Evolutionary conservation across 1,140 invertebrate genomes (phyloP), one percentile per base, ranked within the genome.

Genomic region (Heliconius hewitsoni): DNA sequence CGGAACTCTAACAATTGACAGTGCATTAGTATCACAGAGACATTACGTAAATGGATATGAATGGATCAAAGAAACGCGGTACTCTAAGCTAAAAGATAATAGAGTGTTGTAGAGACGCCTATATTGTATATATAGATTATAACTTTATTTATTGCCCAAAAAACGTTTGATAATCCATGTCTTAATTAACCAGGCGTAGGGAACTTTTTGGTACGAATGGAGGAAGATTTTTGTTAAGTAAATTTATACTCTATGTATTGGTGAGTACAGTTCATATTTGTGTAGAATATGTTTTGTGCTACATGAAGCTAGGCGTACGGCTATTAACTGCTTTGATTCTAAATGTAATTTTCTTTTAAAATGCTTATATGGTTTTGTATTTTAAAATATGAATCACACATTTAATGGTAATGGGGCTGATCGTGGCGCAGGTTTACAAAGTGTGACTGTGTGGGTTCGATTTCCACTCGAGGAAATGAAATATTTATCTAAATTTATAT

Each of bases 111-210:
- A 76, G 86, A 92, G 90, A 90, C 91, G 89, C 91, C 92, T 90
- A 86, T 90, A 83, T 89, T 86, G 82, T 90, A 86, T 81, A 81
- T 86, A 88, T 85, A 93, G 93, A 94, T 94, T 92, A 93, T 89
- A 89, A 89, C 89, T 94, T 94, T 94, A 93, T 94, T 94, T 94
- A 94, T 91, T 91, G 86, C 93, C 87, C 88, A 81, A 66, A 92
- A 93, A 94, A 92, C 90, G 90, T 90, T 93, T 92, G 93, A 93
- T 94, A 93, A 94, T 92, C 90, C 91, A 93, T 92, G 91, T 94
- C 93, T 94, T 94, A 94, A 94, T 94, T 94, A 94, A 93, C 93
- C 87, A 88, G 92, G 90, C 89, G 87, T 89, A 90, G 85, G 87
- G 81, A 82, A 71, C 76, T 89, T 83, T 71, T 82, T 89, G 90